phyloP scores from a whole-genome alignment of 1,140 invertebrate genomes.

The Mesaphorura yosii region DNA sequence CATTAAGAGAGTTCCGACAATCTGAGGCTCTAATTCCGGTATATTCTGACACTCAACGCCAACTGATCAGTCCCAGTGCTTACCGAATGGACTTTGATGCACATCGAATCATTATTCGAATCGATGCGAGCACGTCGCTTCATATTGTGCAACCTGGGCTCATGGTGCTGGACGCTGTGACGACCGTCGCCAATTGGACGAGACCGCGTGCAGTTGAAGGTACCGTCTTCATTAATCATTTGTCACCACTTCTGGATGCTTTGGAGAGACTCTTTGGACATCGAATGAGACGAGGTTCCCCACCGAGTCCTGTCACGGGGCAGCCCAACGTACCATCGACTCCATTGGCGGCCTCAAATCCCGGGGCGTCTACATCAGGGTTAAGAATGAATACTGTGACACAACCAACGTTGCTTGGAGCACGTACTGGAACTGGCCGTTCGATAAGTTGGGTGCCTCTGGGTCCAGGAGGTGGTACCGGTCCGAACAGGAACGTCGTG shows the following conservation, averaged over 20 bases:
- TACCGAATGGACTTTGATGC: slow-evolving; percentile 20
- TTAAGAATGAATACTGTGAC: background rate
- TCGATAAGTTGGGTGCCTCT: background rate
- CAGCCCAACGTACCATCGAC: no score
- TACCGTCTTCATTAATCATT: slow-evolving; percentile 18
- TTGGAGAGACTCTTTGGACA: slow-evolving; percentile 21
- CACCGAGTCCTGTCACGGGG: background rate
- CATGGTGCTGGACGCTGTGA: slow-evolving; percentile 19
- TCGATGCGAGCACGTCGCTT: slow-evolving; percentile 4
- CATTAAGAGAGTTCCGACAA: slow-evolving; percentile 11
- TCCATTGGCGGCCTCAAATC: background rate
- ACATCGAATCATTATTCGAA: slow-evolving; percentile 2
- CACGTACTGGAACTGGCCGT: no score
- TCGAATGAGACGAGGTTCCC: slow-evolving; percentile 4
- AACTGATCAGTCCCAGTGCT: background rate
- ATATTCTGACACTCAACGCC: background rate
- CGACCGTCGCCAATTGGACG: slow-evolving; percentile 9
- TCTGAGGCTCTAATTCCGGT: slow-evolving; percentile 17
- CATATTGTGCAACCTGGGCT: slow-evolving; percentile 23
- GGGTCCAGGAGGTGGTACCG: slow-evolving; percentile 3
- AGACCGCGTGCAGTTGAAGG: slow-evolving; percentile 17
- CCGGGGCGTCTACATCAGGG: background rate
- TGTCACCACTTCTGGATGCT: slow-evolving; percentile 21
- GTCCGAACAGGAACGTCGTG: background rate
- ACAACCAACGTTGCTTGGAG: slow-evolving; percentile 4